Conservation (phyloP, 2,888 invertebrate species). For the Erebia aethiops region DNA sequence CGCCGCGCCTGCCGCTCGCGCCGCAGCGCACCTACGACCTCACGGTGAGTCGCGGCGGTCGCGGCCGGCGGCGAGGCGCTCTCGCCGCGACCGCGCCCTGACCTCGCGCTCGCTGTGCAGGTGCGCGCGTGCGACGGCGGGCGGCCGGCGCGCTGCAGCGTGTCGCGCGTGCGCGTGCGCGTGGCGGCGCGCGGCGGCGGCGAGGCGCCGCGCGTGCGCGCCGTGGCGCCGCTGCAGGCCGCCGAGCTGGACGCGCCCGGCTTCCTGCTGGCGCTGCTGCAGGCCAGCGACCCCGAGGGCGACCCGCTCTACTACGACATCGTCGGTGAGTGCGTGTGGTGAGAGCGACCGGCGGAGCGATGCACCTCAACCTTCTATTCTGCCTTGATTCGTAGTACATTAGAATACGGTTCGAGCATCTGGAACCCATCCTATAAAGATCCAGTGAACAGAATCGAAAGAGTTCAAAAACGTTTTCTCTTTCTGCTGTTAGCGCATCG, state of each 20-base stretch:
- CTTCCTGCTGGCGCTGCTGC: slow-evolving; percentile 92
- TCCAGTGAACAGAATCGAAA: too few relatives aligned
- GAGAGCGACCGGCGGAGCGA: too few relatives aligned
- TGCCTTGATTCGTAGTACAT: too few relatives aligned
- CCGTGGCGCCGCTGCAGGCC: slow-evolving; percentile 86
- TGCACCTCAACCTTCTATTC: too few relatives aligned
- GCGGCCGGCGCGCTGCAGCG: slow-evolving; percentile 87
- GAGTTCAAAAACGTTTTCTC: too few relatives aligned
- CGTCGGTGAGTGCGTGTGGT: slow-evolving; percentile 82
- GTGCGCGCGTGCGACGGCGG: slow-evolving; percentile 91
- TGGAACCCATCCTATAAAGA: too few relatives aligned
- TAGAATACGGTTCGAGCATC: too few relatives aligned
- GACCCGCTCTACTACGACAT: slow-evolving; percentile 96
- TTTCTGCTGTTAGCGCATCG: too few relatives aligned
- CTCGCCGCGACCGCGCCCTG: background rate
- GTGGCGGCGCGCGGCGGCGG: slow-evolving; percentile 83
- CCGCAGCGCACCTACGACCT: slow-evolving; percentile 76
- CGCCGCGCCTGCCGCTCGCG: slow-evolving; percentile 84
- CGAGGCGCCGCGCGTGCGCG: slow-evolving; percentile 85
- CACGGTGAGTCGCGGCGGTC: too few relatives aligned
- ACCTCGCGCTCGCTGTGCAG: slow-evolving; percentile 39
- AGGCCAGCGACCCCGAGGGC: slow-evolving; percentile 93
- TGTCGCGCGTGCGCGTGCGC: slow-evolving; percentile 88
- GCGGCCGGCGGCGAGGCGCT: too few relatives aligned
- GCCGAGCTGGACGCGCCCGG: slow-evolving; percentile 95